Conservation (phyloP, 2,888 invertebrate genomes). For the Brassicogethes aeneus region DNA sequence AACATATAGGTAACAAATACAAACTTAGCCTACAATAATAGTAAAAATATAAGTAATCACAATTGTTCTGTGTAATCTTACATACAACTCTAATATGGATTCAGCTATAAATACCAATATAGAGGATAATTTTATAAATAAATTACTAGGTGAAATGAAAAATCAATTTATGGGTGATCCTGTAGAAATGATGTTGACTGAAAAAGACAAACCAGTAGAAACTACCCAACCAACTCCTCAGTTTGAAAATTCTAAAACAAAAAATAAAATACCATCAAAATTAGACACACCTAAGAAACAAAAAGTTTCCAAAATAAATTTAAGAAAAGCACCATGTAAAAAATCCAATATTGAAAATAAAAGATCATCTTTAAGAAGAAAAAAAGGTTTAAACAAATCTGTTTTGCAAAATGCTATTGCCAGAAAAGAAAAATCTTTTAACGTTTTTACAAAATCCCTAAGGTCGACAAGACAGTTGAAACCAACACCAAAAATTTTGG, state of each 20-base stretch:
- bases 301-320: constrained; percentile 24
- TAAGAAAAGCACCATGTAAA: constrained; percentile 11
- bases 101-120: too few species aligned
- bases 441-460: constrained; percentile 42
- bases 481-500: constrained; percentile 58
- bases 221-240: constrained; percentile 4
- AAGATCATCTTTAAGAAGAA: constrained; percentile 54
- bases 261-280: constrained; percentile 18
- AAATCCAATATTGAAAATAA: constrained; percentile 40
- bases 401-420: constrained; percentile 63
- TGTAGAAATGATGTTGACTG: constrained; percentile 25
- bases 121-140: constrained; percentile 28
- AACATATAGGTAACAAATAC: too few species aligned
- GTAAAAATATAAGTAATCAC: too few species aligned
- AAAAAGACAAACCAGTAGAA: constrained; percentile 34
- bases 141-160: constrained; percentile 37
- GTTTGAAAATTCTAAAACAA: constrained; percentile 3
- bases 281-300: constrained; percentile 10
- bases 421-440: constrained; percentile 61
- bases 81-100: too few species aligned
- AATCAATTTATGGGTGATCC: constrained; percentile 24
- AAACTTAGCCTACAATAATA: too few species aligned
- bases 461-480: constrained; percentile 52
- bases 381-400: constrained; percentile 53
- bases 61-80: too few species aligned